Conservation (phyloP, 2,797 vertebrate species). For the Phrynocephalus vlangalii region DNA sequence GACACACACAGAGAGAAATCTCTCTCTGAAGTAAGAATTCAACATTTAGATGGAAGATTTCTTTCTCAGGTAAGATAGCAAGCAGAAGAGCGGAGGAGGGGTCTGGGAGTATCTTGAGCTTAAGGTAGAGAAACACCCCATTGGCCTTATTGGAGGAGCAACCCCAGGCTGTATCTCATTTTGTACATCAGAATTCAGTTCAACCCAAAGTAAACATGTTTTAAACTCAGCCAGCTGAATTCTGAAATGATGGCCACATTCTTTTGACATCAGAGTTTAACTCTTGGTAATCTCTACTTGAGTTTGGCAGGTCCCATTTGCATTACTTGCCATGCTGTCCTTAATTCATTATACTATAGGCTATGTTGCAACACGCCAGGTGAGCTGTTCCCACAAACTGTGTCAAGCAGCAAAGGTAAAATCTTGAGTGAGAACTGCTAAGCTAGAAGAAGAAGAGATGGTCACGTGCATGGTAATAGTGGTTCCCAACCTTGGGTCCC, state of each 20-base stretch:
- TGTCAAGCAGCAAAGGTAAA: conserved; percentile 27
- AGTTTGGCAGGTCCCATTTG: not conserved
- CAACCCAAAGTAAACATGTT: conserved; percentile 25
- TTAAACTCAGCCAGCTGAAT: conserved; percentile 37
- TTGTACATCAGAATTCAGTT: conserved; percentile 6
- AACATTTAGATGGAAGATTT: too few relatives aligned
- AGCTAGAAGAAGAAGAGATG: conserved; percentile 8
- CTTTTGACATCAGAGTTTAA: not conserved
- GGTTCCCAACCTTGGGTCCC: too few relatives aligned
- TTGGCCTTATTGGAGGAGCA: too few relatives aligned
- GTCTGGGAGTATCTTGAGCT: too few relatives aligned
- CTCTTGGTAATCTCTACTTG: not conserved
- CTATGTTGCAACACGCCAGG: conserved; percentile 49
- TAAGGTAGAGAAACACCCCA: too few relatives aligned
- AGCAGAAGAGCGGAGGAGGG: too few relatives aligned
- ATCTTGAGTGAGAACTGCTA: conserved; percentile 18
- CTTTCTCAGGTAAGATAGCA: too few relatives aligned
- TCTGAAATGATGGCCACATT: not conserved
- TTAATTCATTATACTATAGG: conserved; percentile 45
- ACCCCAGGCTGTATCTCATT: not conserved
- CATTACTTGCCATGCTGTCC: not conserved
- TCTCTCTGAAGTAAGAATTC: too few relatives aligned
- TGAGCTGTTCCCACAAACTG: conserved; percentile 15
- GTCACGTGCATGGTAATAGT: conserved; percentile 8
- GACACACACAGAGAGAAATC: too few relatives aligned